These are phyloP conservation scores for Peromyscus eremicus DNA, from an alignment of 2,797 vertebrate genomes.

Conservation along the genomic window DNA sequence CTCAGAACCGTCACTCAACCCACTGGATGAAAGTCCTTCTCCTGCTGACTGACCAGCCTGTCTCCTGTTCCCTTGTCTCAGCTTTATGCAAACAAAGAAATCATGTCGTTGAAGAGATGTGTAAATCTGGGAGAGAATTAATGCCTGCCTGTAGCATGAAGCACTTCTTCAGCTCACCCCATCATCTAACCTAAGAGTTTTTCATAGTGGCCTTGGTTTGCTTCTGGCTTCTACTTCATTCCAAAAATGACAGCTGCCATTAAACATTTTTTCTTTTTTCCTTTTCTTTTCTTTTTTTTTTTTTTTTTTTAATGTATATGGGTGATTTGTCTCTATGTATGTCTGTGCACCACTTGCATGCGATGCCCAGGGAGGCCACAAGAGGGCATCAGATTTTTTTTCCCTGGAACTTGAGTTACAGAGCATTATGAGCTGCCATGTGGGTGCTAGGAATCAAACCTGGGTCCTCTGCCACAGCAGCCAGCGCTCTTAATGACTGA, in stretches of 20 bases:
- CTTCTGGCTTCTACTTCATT: not conserved
- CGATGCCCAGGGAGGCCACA: not conserved
- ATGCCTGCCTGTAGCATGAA: not conserved
- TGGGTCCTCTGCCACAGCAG: not conserved
- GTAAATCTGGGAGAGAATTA: not conserved
- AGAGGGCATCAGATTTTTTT: not conserved
- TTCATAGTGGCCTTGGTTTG: not conserved
- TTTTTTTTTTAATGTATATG: not conserved
- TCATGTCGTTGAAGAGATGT: not conserved
- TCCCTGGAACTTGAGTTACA: not conserved
- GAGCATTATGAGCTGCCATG: not conserved
- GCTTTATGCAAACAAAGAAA: not conserved
- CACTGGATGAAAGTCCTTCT: constrained; percentile 3
- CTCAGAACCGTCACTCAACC: constrained; percentile 8
- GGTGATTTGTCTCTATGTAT: not conserved
- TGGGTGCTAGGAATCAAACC: not conserved
- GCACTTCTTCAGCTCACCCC: not conserved
- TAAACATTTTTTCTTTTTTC: too few relatives aligned
- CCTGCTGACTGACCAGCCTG: not conserved
- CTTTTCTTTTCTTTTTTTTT: not conserved
- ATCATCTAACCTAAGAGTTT: not conserved
- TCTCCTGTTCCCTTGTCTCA: not conserved
- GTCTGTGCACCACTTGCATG: not conserved
- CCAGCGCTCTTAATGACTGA: not conserved
- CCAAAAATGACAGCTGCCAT: not conserved